A percentile compares a stretch with the other conserved stretches of the same genome.
Evolutionary conservation across 2,888 invertebrate species (phyloP).

Genomic region (Nasonovia ribisnigri): DNA sequence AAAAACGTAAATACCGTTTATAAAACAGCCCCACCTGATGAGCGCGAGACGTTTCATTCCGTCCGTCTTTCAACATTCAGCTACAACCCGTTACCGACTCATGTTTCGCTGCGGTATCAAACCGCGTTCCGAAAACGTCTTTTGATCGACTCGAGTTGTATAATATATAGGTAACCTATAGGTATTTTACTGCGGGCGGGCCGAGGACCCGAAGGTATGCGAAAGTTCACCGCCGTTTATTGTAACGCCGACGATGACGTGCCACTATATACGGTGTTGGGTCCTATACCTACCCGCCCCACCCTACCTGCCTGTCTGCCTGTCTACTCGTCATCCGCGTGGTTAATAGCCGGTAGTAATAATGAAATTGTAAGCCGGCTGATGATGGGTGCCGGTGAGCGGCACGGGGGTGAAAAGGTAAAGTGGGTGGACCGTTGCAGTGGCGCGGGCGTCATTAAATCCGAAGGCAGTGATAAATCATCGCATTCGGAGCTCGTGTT

Average conservation of each 20-base stretch:
- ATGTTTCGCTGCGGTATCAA: background rate
- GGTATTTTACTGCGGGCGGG: background rate
- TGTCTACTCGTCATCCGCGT: background rate
- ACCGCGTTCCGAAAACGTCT: background rate
- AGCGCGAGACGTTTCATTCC: background rate
- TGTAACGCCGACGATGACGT: background rate
- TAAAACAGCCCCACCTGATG: background rate
- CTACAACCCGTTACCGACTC: background rate
- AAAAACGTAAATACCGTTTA: background rate
- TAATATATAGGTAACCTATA: background rate
- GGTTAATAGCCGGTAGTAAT: conserved; percentile 9
- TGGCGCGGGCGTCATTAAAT: background rate
- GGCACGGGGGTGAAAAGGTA: background rate
- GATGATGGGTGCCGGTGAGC: background rate
- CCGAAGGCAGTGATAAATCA: conserved; percentile 7
- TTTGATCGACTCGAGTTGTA: background rate
- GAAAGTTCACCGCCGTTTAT: background rate
- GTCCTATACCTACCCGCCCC: background rate
- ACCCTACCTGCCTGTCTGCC: background rate
- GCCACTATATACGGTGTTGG: background rate
- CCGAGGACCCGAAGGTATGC: background rate
- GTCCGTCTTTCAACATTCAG: background rate
- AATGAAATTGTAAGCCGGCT: background rate
- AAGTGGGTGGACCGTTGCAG: background rate
- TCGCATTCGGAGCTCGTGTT: conserved; percentile 5